These are phyloP conservation scores for Lysiphlebus fabarum DNA, from an alignment of 1,140 invertebrate species.

Conservation along the genomic window DNA sequence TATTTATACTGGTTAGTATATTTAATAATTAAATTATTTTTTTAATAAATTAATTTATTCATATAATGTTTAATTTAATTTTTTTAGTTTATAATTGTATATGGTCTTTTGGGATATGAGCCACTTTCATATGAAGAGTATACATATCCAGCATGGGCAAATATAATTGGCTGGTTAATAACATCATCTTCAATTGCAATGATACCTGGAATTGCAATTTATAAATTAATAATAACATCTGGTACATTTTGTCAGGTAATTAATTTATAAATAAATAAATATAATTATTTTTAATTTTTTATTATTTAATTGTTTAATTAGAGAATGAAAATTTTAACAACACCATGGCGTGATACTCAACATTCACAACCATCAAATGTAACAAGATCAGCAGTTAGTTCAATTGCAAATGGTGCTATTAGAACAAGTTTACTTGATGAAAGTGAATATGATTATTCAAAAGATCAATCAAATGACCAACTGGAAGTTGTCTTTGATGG, in stretches of 20 bases:
- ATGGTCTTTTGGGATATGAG: constrained; percentile 82
- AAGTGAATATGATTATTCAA: constrained; percentile 35
- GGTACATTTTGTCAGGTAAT: constrained; percentile 73
- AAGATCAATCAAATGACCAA: constrained; percentile 37
- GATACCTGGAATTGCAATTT: constrained; percentile 84
- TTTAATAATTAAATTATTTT: constrained; percentile 13
- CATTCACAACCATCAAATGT: constrained; percentile 16
- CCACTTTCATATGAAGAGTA: constrained; percentile 86
- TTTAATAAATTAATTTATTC: too few relatives aligned
- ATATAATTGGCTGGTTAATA: constrained; percentile 86
- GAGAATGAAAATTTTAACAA: constrained; percentile 73
- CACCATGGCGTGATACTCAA: constrained; percentile 77
- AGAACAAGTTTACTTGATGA: constrained; percentile 42
- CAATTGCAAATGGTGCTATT: constrained; percentile 43
- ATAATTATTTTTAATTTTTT: not conserved
- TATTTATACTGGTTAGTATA: constrained; percentile 73
- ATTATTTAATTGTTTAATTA: constrained; percentile 44
- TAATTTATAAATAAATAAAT: too few relatives aligned
- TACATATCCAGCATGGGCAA: constrained; percentile 88
- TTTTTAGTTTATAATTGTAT: constrained; percentile 81
- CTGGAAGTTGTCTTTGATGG: constrained; percentile 45
- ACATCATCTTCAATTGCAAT: constrained; percentile 91
- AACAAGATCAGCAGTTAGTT: constrained; percentile 35
- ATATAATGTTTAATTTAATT: constrained; percentile 8
- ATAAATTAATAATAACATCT: constrained; percentile 73